Evolutionary conservation across 2,888 invertebrate species (phyloP).

Genomic region (Gnatocerus cornutus): DNA sequence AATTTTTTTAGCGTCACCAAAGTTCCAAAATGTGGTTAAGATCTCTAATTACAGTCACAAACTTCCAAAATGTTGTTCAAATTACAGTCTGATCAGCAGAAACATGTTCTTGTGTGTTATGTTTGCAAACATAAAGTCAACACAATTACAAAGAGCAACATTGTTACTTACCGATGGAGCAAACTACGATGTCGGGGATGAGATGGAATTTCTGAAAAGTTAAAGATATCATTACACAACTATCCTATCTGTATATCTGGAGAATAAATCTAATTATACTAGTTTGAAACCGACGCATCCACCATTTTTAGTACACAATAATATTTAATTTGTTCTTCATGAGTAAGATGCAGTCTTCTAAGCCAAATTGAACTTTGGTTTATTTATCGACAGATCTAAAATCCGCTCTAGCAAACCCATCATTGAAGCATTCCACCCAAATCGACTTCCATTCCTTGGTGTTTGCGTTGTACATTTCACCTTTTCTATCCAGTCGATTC

Average conservation of each 20-base stretch:
- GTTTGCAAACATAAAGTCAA: not conserved
- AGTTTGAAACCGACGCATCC: slow-evolving; percentile 1
- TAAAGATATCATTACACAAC: slow-evolving; percentile 7
- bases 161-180: slow-evolving; percentile 16
- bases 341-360: too few relatives aligned
- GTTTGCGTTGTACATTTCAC: slow-evolving; percentile 40
- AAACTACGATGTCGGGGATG: slow-evolving; percentile 10
- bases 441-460: slow-evolving; percentile 32
- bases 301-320: too few relatives aligned
- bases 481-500: slow-evolving; percentile 38
- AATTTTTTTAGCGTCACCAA: too few relatives aligned
- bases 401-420: not conserved
- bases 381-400: not conserved
- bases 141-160: slow-evolving; percentile 4
- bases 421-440: slow-evolving; percentile 7
- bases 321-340: too few relatives aligned
- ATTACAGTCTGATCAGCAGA: not conserved
- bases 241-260: too few relatives aligned
- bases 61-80: not conserved
- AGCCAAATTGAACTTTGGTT: too few relatives aligned
- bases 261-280: too few relatives aligned
- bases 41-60: too few relatives aligned
- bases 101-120: not conserved
- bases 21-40: too few relatives aligned
- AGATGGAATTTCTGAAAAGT: slow-evolving; percentile 23